Percentiles rank a stretch among this genome's conserved stretches.
Conservation (phyloP, 2,888 invertebrate species). For the Agrochola litura region DNA sequence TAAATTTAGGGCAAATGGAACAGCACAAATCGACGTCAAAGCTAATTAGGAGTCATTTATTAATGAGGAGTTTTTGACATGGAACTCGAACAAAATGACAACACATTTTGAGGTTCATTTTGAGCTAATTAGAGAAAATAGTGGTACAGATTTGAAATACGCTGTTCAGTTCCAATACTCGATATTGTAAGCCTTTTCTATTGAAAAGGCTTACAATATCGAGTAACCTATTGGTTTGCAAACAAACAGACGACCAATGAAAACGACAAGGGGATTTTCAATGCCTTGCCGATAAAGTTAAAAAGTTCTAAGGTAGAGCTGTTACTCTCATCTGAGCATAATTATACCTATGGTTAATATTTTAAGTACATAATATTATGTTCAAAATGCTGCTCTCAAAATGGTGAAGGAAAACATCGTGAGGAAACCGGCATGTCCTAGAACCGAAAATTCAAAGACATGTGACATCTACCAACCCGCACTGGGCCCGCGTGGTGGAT, state of each 20-base stretch:
- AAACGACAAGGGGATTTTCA: neutral
- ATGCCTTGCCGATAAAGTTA: no score
- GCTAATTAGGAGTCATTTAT: conserved; percentile 51
- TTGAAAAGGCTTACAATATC: no score
- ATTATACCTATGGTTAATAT: no score
- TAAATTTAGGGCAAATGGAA: conserved; percentile 54
- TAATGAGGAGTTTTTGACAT: conserved; percentile 44
- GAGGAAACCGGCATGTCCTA: no score
- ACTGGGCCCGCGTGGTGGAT: no score
- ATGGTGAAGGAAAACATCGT: no score
- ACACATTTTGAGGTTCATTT: conserved; percentile 18
- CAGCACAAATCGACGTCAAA: conserved; percentile 44
- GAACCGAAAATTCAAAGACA: no score
- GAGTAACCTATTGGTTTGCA: neutral
- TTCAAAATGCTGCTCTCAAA: no score
- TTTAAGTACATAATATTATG: neutral
- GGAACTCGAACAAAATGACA: conserved; percentile 21
- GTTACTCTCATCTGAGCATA: no score
- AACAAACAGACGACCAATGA: neutral
- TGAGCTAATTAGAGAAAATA: conserved; percentile 20
- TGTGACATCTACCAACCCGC: no score
- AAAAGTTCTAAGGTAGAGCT: neutral
- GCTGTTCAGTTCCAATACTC: neutral
- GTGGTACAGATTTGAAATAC: conserved; percentile 16
- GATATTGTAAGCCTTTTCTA: neutral